Percentiles rank a stretch among this genome's conserved stretches.
phyloP scores from a whole-genome alignment of 2,888 invertebrate genomes.

The Clunio marinus region DNA sequence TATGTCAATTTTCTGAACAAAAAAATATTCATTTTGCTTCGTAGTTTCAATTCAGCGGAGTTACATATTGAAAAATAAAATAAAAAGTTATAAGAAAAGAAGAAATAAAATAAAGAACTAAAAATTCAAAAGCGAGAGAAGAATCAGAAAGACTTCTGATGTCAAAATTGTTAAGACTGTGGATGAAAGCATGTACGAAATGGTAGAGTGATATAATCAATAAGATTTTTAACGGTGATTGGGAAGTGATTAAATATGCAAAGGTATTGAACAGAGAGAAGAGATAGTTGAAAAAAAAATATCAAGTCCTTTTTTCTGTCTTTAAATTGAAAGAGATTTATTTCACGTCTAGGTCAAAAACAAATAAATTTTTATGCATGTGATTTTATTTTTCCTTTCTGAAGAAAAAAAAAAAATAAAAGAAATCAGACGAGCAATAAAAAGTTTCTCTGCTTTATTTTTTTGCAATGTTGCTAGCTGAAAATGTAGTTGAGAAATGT shows the following conservation, averaged over 20 bases:
- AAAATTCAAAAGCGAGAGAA: not conserved
- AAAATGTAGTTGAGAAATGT: constrained; percentile 6
- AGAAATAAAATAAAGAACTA: constrained; percentile 8
- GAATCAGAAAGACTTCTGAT: constrained; percentile 5
- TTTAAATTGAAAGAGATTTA: too few relatives aligned
- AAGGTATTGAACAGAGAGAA: constrained; percentile 33
- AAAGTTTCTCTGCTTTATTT: too few relatives aligned
- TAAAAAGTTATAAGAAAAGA: constrained; percentile 1
- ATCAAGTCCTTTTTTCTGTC: too few relatives aligned
- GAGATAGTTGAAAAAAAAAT: too few relatives aligned
- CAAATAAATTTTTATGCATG: too few relatives aligned
- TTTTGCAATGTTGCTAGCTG: constrained; percentile 7
- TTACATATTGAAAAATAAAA: constrained; percentile 31
- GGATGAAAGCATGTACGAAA: constrained; percentile 27
- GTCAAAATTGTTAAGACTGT: constrained; percentile 25
- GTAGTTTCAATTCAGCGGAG: constrained; percentile 37
- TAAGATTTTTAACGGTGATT: constrained; percentile 21
- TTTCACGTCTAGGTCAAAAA: too few relatives aligned
- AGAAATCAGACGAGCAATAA: too few relatives aligned
- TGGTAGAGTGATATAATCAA: constrained; percentile 39
- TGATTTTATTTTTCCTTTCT: not conserved
- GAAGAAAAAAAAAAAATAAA: not conserved
- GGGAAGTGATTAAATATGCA: constrained; percentile 33
- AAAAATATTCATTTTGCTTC: constrained; percentile 39
- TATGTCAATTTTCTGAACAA: constrained; percentile 39